phyloP scores from a whole-genome alignment of 2,888 invertebrate species.

The Oscheius sp. region DNA sequence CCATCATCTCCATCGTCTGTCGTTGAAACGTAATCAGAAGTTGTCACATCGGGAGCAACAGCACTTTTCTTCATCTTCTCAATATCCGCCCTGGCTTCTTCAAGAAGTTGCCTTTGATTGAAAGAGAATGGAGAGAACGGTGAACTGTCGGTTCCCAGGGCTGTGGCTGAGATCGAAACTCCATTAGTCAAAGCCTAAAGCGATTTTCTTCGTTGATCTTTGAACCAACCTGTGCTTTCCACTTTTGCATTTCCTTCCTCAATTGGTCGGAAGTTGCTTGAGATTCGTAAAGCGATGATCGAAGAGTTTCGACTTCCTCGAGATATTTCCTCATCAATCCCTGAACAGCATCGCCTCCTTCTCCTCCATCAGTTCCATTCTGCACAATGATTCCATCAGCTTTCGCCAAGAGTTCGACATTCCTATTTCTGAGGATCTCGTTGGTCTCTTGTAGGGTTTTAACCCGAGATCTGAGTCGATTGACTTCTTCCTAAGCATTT shows the following conservation, averaged over 20 bases:
- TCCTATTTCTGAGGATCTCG: slow-evolving; percentile 83
- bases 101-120: slow-evolving; percentile 44
- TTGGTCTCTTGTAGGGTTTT: slow-evolving; percentile 95
- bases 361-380: slow-evolving; percentile 71
- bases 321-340: slow-evolving; percentile 40
- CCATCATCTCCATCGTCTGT: slow-evolving; percentile 41
- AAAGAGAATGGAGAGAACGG: slow-evolving; percentile 26
- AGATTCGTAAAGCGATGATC: slow-evolving; percentile 85
- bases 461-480: slow-evolving; percentile 84
- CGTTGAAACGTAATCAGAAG: slow-evolving; percentile 49
- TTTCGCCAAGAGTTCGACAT: slow-evolving; percentile 80
- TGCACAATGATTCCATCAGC: slow-evolving; percentile 73
- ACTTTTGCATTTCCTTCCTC: slow-evolving; percentile 72
- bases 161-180: slow-evolving; percentile 17
- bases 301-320: slow-evolving; percentile 52
- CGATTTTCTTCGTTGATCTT: not conserved
- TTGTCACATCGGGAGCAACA: slow-evolving; percentile 9
- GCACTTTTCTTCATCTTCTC: slow-evolving; percentile 48
- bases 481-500: slow-evolving; percentile 83
- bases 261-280: slow-evolving; percentile 82
- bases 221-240: slow-evolving; percentile 34
- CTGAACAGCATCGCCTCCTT: slow-evolving; percentile 38
- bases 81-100: slow-evolving; percentile 53
- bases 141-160: slow-evolving; percentile 25
- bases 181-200: slow-evolving; percentile 18